A percentile compares a stretch with the other conserved stretches of the same genome.
These are phyloP conservation scores for Pseudorectes ferrugineus DNA, from an alignment of 2,113 vertebrate species.

Conservation along the genomic window DNA sequence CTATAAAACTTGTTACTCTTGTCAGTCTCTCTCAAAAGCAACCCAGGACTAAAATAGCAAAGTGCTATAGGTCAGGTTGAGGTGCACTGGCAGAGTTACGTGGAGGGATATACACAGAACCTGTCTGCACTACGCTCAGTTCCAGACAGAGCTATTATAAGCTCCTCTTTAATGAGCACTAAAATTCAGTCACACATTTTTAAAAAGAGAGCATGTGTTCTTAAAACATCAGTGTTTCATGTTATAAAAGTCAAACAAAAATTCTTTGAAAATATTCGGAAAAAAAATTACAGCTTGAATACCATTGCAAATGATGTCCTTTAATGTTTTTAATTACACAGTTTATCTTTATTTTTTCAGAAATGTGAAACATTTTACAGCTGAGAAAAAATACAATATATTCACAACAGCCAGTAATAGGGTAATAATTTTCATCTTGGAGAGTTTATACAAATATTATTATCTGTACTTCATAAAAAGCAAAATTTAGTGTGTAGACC, in stretches of 20 bases:
- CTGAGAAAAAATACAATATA: not conserved
- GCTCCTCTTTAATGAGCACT: constrained; percentile 33
- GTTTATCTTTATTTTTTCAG: not conserved
- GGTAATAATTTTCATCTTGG: not conserved
- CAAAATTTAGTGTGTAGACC: not conserved
- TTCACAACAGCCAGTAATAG: not conserved
- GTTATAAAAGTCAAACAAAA: not conserved
- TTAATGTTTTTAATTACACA: not conserved
- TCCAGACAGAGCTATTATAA: constrained; percentile 27
- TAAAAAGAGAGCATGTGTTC: not conserved
- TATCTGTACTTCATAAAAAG: not conserved
- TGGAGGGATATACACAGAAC: not conserved
- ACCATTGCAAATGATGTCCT: not conserved
- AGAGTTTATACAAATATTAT: not conserved
- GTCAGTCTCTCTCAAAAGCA: constrained; percentile 57
- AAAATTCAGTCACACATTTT: constrained; percentile 27
- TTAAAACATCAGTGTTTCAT: not conserved
- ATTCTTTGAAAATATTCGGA: not conserved
- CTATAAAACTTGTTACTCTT: constrained; percentile 29
- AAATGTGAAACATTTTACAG: not conserved
- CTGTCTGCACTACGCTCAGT: constrained; percentile 4
- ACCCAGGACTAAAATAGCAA: constrained; percentile 52
- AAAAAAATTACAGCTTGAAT: not conserved
- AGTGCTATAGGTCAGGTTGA: constrained; percentile 53
- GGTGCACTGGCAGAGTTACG: not conserved